Conservation (phyloP, 2,113 vertebrate genomes). For the Barnardius zonarius region DNA sequence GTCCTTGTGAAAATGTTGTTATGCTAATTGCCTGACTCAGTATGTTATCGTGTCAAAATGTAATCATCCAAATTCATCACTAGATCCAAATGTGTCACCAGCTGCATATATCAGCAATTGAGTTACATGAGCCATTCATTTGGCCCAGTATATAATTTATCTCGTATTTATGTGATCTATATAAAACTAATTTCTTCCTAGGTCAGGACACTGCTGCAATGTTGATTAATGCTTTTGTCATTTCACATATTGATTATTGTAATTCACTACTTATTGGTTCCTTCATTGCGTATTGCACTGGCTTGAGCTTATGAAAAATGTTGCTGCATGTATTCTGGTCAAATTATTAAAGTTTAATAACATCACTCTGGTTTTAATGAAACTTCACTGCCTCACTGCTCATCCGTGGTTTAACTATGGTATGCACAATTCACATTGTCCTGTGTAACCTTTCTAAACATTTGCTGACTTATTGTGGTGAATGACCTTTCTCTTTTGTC, state of each 20-base stretch:
- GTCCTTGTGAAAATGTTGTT: constrained; percentile 14
- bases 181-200: constrained; percentile 34
- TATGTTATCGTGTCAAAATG: constrained; percentile 36
- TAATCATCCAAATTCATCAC: constrained; percentile 56
- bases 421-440: not conserved
- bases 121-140: constrained; percentile 33
- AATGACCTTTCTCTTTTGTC: constrained; percentile 10
- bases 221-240: constrained; percentile 59
- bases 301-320: not conserved
- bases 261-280: constrained; percentile 33
- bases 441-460: not conserved
- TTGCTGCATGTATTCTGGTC: not conserved
- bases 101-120: constrained; percentile 13
- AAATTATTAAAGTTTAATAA: constrained; percentile 51
- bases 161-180: constrained; percentile 19
- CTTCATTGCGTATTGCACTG: not conserved
- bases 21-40: constrained; percentile 32
- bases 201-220: not conserved
- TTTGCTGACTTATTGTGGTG: not conserved
- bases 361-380: constrained; percentile 24
- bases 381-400: constrained; percentile 17
- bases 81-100: constrained; percentile 34
- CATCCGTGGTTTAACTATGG: not conserved
- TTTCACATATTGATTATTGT: constrained; percentile 62
- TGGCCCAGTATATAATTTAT: constrained; percentile 22